A percentile compares a stretch with the other conserved stretches of the same genome.
Evolutionary conservation across 2,113 vertebrate species (phyloP).

Genomic region (Burhinus oedicnemus): DNA sequence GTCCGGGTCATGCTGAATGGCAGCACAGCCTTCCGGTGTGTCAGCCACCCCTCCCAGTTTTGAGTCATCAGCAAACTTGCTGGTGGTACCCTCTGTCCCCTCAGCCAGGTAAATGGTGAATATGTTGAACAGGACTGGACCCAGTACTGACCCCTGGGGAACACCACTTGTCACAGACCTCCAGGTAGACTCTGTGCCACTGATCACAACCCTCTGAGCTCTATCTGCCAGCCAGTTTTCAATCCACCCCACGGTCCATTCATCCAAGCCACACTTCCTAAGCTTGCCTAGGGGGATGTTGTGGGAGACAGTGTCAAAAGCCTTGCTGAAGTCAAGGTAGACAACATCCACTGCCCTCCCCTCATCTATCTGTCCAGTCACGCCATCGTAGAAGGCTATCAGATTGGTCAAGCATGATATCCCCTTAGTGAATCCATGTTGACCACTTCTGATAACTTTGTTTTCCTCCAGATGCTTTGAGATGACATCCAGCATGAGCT

Average conservation of each 20-base stretch:
- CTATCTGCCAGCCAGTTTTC: not conserved
- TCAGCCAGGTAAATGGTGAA: not conserved
- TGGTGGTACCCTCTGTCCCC: not conserved
- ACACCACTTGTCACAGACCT: too few species aligned
- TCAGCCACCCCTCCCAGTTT: not conserved
- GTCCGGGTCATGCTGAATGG: not conserved
- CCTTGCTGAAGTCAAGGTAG: not conserved
- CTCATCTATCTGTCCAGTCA: not conserved
- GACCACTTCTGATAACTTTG: not conserved
- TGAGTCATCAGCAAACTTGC: not conserved
- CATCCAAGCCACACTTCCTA: not conserved
- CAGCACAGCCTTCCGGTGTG: not conserved
- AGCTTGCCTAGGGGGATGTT: not conserved
- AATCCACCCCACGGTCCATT: not conserved
- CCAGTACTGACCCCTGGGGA: not conserved
- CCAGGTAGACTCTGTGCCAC: not conserved
- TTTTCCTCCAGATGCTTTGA: not conserved
- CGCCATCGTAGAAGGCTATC: not conserved
- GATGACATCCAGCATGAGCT: not conserved
- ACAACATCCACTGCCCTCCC: not conserved
- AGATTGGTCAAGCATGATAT: not conserved
- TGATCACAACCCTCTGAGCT: not conserved
- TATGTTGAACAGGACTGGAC: not conserved
- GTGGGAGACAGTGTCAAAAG: not conserved
- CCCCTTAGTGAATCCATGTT: not conserved